These are phyloP conservation scores for Troides oblongomaculatus DNA, from an alignment of 2,888 invertebrate genomes.

Conservation along the genomic window DNA sequence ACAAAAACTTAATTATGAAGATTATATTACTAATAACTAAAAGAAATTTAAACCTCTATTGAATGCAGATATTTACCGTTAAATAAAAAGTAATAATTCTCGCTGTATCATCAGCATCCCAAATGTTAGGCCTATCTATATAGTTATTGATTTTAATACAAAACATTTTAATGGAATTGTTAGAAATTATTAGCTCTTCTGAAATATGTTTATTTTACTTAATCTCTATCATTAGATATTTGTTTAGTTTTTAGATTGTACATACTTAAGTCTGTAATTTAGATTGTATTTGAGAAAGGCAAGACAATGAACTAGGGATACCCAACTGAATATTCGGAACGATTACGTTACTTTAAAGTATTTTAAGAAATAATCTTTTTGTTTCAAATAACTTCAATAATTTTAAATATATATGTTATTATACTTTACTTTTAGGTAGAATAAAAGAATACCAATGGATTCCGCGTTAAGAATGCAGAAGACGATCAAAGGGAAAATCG, in stretches of 20 bases:
- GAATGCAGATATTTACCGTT: no score
- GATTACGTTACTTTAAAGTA: no score
- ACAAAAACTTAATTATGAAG: background rate
- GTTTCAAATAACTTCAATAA: no score
- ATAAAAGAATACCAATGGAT: no score
- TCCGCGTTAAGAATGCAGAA: no score
- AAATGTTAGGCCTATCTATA: background rate
- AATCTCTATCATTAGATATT: background rate
- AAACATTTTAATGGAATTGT: background rate
- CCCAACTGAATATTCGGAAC: background rate
- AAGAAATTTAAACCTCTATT: background rate
- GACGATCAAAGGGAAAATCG: no score
- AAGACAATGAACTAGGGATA: slow-evolving; percentile 12
- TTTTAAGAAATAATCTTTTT: no score
- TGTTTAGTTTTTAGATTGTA: slow-evolving; percentile 19
- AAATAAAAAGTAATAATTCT: no score
- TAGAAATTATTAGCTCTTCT: background rate
- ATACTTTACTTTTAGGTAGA: no score
- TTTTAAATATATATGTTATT: no score
- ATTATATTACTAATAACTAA: background rate
- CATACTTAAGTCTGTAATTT: slow-evolving; percentile 27
- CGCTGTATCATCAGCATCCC: no score
- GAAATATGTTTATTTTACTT: background rate
- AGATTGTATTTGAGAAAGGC: slow-evolving; percentile 20
- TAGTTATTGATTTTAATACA: background rate